These are phyloP conservation scores for Acropternis orthonyx DNA, from an alignment of 2,797 vertebrate genomes.

Conservation along the genomic window DNA sequence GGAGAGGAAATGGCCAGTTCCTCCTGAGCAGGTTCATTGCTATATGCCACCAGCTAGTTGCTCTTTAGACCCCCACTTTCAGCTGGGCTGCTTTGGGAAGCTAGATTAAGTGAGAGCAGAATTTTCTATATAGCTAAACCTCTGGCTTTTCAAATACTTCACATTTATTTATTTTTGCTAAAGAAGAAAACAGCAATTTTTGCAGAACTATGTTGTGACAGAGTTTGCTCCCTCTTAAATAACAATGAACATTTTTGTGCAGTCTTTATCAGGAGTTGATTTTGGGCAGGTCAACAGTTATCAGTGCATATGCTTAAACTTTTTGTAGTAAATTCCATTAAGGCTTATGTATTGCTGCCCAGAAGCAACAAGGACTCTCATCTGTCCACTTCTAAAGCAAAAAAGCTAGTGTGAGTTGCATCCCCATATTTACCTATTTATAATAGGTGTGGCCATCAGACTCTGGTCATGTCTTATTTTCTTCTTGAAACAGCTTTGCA, in stretches of 20 bases:
- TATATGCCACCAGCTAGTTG: background rate
- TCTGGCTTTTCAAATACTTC: background rate
- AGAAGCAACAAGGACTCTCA: background rate
- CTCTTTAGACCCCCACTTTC: background rate
- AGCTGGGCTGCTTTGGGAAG: background rate
- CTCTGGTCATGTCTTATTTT: background rate
- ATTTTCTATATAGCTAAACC: background rate
- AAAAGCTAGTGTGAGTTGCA: background rate
- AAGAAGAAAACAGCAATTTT: background rate
- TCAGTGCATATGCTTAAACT: background rate
- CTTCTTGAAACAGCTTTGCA: background rate
- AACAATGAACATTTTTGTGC: background rate
- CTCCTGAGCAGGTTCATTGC: background rate
- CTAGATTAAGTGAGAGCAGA: background rate
- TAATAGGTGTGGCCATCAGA: background rate
- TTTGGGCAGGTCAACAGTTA: background rate
- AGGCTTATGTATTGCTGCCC: fast-evolving
- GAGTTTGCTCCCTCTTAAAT: background rate
- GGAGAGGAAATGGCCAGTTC: background rate
- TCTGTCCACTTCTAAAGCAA: background rate
- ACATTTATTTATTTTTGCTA: too few relatives aligned
- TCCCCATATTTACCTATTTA: background rate
- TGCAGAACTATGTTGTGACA: background rate
- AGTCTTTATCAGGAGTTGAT: background rate
- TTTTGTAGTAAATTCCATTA: background rate